phyloP scores from a whole-genome alignment of 30 jellyfish, hydroid and myxozoan species.

The Catostylus mosaicus region DNA sequence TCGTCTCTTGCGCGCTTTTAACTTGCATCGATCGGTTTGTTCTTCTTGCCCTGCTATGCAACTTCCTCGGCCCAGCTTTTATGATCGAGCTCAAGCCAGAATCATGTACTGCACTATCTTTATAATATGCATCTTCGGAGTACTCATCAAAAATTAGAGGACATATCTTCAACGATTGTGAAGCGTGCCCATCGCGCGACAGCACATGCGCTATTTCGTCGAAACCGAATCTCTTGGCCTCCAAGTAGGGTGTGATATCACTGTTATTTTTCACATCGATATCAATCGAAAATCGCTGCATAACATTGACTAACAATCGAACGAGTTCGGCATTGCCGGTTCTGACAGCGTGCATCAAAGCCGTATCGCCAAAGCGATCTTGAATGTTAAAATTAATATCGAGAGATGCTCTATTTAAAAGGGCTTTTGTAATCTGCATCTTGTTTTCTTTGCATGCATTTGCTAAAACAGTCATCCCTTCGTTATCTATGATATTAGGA shows the following conservation, averaged over 20 bases:
- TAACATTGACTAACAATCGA: slow-evolving; percentile 31
- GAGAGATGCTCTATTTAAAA: slow-evolving; percentile 29
- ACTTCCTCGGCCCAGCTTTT: too few species aligned
- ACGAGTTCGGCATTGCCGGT: slow-evolving; percentile 54
- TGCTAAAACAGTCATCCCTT: slow-evolving; percentile 67
- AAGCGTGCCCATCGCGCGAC: slow-evolving; percentile 57
- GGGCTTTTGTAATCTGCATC: slow-evolving; percentile 28
- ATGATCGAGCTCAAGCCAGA: neutral
- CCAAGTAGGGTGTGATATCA: slow-evolving; percentile 81
- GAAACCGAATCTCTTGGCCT: slow-evolving; percentile 59
- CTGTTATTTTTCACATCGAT: slow-evolving; percentile 60
- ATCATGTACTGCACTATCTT: neutral
- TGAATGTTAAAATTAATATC: slow-evolving; percentile 57
- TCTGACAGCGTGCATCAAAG: slow-evolving; percentile 84
- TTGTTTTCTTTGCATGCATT: slow-evolving; percentile 67
- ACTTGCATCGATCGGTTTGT: neutral
- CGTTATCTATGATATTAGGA: slow-evolving; percentile 32
- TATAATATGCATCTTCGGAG: neutral
- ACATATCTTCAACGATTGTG: slow-evolving; percentile 41
- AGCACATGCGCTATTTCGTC: slow-evolving; percentile 52
- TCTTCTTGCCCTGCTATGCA: neutral
- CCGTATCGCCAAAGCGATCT: slow-evolving; percentile 67
- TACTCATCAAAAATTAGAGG: slow-evolving; percentile 45
- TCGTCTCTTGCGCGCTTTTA: slow-evolving; percentile 20
- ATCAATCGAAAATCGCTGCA: slow-evolving; percentile 49